These are phyloP conservation scores for Tachystola acroxantha DNA, from an alignment of 2,888 invertebrate genomes.

Conservation along the genomic window DNA sequence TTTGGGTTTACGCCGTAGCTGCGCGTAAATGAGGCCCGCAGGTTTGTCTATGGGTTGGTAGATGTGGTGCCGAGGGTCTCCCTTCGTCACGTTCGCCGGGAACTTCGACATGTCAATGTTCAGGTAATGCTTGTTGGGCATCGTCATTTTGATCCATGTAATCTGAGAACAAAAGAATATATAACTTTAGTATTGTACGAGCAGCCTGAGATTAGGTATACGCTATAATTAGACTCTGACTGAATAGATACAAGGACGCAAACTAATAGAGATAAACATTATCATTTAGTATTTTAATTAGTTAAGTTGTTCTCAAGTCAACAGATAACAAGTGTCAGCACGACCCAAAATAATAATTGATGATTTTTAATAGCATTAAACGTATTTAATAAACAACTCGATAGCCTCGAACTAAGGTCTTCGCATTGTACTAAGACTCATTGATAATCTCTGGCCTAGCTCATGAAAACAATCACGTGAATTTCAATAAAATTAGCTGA, in stretches of 20 bases:
- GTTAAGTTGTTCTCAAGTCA: no score
- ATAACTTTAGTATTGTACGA: slow-evolving; percentile 18
- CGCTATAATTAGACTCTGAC: no score
- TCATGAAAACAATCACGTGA: neutral
- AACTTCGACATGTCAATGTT: slow-evolving; percentile 87
- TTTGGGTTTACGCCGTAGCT: slow-evolving; percentile 79
- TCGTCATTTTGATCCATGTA: slow-evolving; percentile 83
- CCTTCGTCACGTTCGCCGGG: slow-evolving; percentile 79
- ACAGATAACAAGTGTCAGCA: no score
- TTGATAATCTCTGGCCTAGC: neutral
- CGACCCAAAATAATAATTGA: neutral
- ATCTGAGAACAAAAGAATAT: slow-evolving; percentile 78
- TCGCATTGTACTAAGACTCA: neutral
- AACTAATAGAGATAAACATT: no score
- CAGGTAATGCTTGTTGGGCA: slow-evolving; percentile 91
- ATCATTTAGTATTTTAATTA: no score
- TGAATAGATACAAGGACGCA: no score
- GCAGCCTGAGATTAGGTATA: no score
- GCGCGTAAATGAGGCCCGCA: slow-evolving; percentile 86
- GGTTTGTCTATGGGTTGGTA: slow-evolving; percentile 89
- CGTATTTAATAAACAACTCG: neutral
- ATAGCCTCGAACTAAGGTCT: neutral
- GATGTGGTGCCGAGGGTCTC: slow-evolving; percentile 82
- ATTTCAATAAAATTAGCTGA: neutral
- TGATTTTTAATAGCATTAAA: neutral